These are phyloP conservation scores for Fukomys damarensis DNA, from an alignment of 2,113 vertebrate species.

Conservation along the genomic window DNA sequence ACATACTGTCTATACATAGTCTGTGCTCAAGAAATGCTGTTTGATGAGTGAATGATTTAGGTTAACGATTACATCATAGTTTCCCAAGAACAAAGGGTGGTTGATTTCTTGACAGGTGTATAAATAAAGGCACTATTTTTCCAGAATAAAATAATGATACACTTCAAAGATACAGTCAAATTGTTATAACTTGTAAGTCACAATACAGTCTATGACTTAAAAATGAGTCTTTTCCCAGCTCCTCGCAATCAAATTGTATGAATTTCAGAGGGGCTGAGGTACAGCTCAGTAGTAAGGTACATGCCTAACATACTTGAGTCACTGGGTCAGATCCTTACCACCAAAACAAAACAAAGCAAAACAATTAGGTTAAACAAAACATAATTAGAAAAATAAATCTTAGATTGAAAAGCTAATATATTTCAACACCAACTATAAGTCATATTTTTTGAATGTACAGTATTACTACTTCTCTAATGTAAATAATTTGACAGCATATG, in stretches of 20 bases:
- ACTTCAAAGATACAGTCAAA: not conserved
- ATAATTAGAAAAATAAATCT: conserved; percentile 12
- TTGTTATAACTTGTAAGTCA: not conserved
- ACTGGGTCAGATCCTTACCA: not conserved
- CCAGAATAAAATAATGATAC: not conserved
- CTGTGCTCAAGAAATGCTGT: not conserved
- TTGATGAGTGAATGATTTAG: not conserved
- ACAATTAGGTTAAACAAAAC: conserved; percentile 7
- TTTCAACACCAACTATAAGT: conserved; percentile 4
- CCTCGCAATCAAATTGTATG: not conserved
- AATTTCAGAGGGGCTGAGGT: not conserved
- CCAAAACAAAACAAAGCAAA: not conserved
- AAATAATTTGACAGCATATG: not conserved
- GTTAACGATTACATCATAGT: conserved; percentile 19
- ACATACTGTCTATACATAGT: not conserved
- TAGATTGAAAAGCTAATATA: conserved; percentile 15
- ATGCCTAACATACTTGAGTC: not conserved
- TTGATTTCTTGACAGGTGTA: not conserved
- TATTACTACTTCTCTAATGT: not conserved
- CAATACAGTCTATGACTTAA: not conserved
- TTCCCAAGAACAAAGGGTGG: not conserved
- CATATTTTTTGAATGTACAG: not conserved
- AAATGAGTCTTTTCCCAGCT: not conserved
- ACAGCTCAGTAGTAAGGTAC: not conserved
- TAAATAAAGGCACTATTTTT: conserved; percentile 14